Conservation (phyloP, 2,888 invertebrate species). For the Sphecodes monilicornis region DNA sequence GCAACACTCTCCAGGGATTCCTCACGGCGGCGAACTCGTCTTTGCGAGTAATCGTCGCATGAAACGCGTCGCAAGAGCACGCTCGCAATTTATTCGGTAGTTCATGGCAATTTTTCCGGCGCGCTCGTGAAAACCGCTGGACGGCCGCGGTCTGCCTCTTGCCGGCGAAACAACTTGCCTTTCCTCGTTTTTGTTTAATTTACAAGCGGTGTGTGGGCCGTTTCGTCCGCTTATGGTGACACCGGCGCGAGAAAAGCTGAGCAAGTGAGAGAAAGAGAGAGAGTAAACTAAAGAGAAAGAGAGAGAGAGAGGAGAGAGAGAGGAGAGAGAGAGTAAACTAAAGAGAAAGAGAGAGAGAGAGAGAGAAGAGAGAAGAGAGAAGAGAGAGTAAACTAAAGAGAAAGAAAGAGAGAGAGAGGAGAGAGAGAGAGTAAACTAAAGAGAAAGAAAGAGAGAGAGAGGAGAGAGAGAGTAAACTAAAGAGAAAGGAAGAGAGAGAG, state of each 20-base stretch:
- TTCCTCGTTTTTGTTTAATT: constrained; percentile 21
- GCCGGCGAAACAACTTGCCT: background rate
- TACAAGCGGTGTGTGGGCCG: constrained; percentile 6
- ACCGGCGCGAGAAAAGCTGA: background rate
- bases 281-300: background rate
- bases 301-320: background rate
- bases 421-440: background rate
- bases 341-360: background rate
- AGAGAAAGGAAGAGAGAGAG: background rate
- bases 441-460: background rate
- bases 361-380: too few species aligned
- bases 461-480: background rate
- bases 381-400: background rate
- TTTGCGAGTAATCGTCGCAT: background rate
- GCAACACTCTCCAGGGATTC: background rate
- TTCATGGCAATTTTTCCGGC: constrained; percentile 22
- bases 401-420: background rate
- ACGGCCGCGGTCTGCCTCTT: background rate
- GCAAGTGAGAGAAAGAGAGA: background rate
- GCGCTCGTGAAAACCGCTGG: background rate
- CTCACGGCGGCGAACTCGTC: background rate
- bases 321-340: background rate
- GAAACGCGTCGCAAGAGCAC: background rate
- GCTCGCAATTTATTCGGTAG: constrained; percentile 15
- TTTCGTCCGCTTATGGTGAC: background rate